Conservation (phyloP, 2,797 vertebrate genomes). For the Rhynchonycteris naso region DNA sequence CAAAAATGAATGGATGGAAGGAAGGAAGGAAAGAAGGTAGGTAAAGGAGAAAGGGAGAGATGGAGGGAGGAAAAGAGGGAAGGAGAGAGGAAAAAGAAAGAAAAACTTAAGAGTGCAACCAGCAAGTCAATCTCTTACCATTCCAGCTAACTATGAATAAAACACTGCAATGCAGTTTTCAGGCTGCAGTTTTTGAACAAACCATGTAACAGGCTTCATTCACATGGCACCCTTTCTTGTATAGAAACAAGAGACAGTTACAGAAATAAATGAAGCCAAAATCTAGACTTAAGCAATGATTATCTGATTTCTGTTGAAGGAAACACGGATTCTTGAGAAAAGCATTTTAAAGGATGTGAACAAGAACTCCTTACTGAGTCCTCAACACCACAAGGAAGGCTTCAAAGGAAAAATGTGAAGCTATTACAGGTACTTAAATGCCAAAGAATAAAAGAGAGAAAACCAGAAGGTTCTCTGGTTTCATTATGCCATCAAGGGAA, state of each 20-base stretch:
- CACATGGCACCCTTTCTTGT: not conserved
- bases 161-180: not conserved
- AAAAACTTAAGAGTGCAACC: not conserved
- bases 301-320: not conserved
- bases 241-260: conserved; percentile 38
- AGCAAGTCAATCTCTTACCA: conserved; percentile 39
- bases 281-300: conserved; percentile 31
- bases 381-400: conserved; percentile 18
- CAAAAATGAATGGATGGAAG: not conserved
- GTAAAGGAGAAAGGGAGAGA: not conserved
- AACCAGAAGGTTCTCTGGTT: conserved; percentile 50
- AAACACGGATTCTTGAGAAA: conserved; percentile 36
- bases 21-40: not conserved
- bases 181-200: conserved; percentile 18
- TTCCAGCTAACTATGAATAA: conserved; percentile 25
- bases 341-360: conserved; percentile 23
- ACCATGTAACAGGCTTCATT: conserved; percentile 25
- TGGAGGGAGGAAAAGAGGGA: not conserved
- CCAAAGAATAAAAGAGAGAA: conserved; percentile 62
- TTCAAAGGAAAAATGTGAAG: conserved; percentile 48
- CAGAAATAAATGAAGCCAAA: conserved; percentile 58
- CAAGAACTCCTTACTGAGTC: not conserved
- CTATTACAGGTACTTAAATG: conserved; percentile 20
- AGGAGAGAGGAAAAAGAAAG: not conserved
- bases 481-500: conserved; percentile 49